Conservation (phyloP, 2,113 vertebrate species). For the Chrysochloris asiatica region DNA sequence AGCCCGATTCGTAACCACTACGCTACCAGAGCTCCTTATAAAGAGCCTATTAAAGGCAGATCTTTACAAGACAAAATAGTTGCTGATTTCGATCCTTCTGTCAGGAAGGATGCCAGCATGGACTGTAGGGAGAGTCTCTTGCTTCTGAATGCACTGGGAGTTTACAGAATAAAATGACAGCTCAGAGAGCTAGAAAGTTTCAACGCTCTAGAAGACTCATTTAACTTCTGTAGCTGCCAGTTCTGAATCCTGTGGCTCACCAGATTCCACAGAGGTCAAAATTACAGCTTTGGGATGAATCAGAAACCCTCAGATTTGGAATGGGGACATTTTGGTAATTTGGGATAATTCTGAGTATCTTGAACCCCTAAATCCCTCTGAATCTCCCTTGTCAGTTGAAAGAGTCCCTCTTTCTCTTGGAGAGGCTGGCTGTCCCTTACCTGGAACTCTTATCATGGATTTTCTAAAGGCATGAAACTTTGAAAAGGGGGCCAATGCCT, state of each 20-base stretch:
- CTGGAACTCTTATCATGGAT: neutral
- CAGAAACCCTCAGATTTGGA: neutral
- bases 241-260: neutral
- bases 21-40: no score
- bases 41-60: neutral
- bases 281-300: constrained; percentile 1
- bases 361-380: neutral
- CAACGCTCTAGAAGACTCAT: neutral
- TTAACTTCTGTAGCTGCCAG: constrained; percentile 9
- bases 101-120: neutral
- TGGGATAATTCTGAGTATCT: constrained; percentile 21
- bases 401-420: neutral
- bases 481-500: neutral
- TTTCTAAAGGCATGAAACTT: neutral
- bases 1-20: no score
- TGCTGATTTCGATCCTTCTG: neutral
- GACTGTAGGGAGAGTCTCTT: neutral
- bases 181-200: neutral
- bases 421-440: neutral
- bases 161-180: neutral
- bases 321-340: neutral
- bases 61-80: neutral
- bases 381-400: neutral
- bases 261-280: neutral
- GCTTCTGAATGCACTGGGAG: neutral